Evolutionary conservation across 2,113 vertebrate species (phyloP), one percentile per base, ranked within the genome.

Genomic region (Carollia perspicillata): DNA sequence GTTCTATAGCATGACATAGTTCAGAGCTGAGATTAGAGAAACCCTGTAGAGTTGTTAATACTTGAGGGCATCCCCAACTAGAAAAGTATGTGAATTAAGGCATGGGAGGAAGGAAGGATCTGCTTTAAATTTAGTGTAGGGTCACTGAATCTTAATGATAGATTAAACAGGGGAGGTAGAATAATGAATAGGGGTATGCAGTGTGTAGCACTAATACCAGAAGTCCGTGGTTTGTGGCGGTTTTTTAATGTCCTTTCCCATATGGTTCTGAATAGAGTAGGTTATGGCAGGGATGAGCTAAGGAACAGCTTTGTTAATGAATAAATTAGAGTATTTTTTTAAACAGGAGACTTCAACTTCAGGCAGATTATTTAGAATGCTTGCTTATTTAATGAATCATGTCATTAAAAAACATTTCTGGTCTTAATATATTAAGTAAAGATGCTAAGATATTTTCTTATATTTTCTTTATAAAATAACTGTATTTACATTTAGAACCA

Each of bases 31-130:
- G 99, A 99, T 99, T 99, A 99, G 98, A 98, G 99, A 99, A 98
- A 98, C 99, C 99, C 98, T 98, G 98, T 98, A 98, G 98, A 98
- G 99, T 98, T 98, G 98, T 98, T 98, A 99, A 99, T 99, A 99
- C 98, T 98, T 49, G 97, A 99, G 99, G 99, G 98, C 98, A 99
- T 99, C 98, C 98, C 98, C 98, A 98, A 0, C 98, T 98, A 98
- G 98, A 99, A 98, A 99, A 98, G 98, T 98, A 98, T 99, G 98
- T 98, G 98, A 99, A 98, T 99, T 98, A 99, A 98, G 98, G 98
- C 98, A 99, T 99, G 98, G 98, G 98, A 99, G 99, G 99, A 99
- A 99, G 99, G 98, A 99, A 99, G 98, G 98, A 98, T 99, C 98
- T 99, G 98, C 98, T 99, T 99, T 99, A 99, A 99, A 98, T 99